Base-by-base conservation (phyloP, 2,113 vertebrate genomes). In the Forbesichthys agassizii region DNA sequence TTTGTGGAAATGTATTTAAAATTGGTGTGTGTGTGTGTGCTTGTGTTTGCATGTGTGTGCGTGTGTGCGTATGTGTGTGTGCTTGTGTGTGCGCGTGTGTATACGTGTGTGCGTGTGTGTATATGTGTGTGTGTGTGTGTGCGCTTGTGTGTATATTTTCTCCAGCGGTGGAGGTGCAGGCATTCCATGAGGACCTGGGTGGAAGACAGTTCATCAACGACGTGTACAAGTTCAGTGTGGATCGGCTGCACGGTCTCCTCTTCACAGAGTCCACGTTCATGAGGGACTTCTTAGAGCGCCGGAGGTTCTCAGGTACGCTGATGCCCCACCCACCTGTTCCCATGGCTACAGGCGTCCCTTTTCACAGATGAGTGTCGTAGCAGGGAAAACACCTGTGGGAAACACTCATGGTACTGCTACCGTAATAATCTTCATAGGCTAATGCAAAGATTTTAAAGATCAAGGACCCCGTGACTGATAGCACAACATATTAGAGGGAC, bases 181-280 rank as follows among this genome's bases (percentile, higher is more conserved):
- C 95, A 4, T 96, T 96, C 58, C 95, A 96, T 0, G 95, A 95
- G 59, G 95, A 96, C 71, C 88, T 96, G 77, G 94, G 92, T 0
- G 95, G 95, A 1, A 92, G 94, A 0, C 95, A 95, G 82, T 95
- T 94, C 0, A 91, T 96, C 80, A 96, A 96, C 0, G 95, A 95
- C 49, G 94, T 96, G 51, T 96, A 95, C 88, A 95, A 93, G 82
- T 95, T 96, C 88, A 95, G 93, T 0, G 95, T 96, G 86, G 95
- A 96, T 89, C 96, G 95, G 63, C 90, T 96, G 48, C 94, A 95
- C 0, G 91, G 91, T 81, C 85, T 96, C 75, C 92, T 96, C 20
- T 96, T 96, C 91, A 95, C 93, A 0, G 93, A 93, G 79, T 95
- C 95, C 0, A 93, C 93, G 76, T 96, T 96, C 84, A 94, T 94